Base-by-base conservation (phyloP, 2,113 vertebrate species). In the Bettongia penicillata region DNA sequence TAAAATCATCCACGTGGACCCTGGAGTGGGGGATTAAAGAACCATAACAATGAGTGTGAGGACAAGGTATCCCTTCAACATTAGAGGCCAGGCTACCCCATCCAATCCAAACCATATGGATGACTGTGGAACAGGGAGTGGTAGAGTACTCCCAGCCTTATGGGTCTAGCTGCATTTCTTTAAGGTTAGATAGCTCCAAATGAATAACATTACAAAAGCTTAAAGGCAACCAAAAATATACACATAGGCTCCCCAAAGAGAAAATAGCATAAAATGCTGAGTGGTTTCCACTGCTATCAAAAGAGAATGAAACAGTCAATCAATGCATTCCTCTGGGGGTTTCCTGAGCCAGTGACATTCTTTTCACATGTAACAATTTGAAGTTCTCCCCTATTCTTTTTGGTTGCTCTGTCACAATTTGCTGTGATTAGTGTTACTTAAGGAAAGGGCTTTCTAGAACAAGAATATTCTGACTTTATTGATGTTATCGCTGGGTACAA, bases 401-500 rank as follows among this genome's bases (percentile, higher is more conserved):
- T 91, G 68, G 91, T 92, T 91, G 8, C 37, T 91, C 28, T 92
- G 84, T 22, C 28, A 93, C 25, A 93, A 61, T 77, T 96, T 90
- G 2, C 22, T 91, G 92, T 89, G 91, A 90, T 89, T 23, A 48
- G 91, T 1, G 55, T 91, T 92, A 90, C 49, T 97, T 91, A 95
- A 2, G 91, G 52, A 94, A 96, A 94, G 90, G 6, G 68, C 3
- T 55, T 89, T 91, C 93, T 49, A 3, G 51, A 96, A 94, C 48
- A 37, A 96, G 93, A 96, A 97, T 96, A 96, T 97, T 49, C 51
- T 89, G 9, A 93, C 26, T 94, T 91, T 31, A 48, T 51, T 68
- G 19, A 89, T 93, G 4, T 53, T 96, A 96, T 61, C 95, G 90
- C 26, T 92, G 91, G 26, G 3, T 92, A 47, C 12, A 91, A 93